A percentile compares a stretch with the other conserved stretches of the same genome.
phyloP scores from a whole-genome alignment of 1,140 invertebrate species.

The Drosophila persimilis region DNA sequence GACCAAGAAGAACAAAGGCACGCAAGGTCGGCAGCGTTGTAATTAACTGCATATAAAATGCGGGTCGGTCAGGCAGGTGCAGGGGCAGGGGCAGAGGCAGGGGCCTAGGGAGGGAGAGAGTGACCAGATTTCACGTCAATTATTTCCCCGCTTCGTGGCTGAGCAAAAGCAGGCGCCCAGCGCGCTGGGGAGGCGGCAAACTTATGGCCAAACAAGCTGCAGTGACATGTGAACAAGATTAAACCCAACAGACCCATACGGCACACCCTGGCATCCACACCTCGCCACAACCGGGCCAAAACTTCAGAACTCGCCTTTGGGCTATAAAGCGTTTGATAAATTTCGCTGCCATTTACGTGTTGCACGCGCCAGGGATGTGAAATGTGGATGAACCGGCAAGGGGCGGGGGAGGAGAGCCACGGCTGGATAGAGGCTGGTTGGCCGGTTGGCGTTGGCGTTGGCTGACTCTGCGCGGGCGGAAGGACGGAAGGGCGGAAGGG shows the following conservation, averaged over 20 bases:
- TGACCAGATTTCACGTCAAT: constrained; percentile 70
- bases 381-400: constrained; percentile 39
- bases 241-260: constrained; percentile 11
- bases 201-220: constrained; percentile 62
- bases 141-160: constrained; percentile 37
- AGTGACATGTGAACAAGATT: constrained; percentile 62
- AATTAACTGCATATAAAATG: constrained; percentile 71
- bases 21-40: constrained; percentile 69
- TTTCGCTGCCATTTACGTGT: constrained; percentile 66
- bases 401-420: background rate
- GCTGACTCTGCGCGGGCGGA: background rate
- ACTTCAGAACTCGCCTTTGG: constrained; percentile 40
- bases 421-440: background rate
- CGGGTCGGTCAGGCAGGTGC: background rate
- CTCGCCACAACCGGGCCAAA: constrained; percentile 30
- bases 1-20: constrained; percentile 49
- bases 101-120: background rate
- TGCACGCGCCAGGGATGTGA: constrained; percentile 57
- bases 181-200: constrained; percentile 24
- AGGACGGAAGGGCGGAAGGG: background rate
- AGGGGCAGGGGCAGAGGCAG: background rate
- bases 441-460: too few relatives aligned
- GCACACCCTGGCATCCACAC: constrained; percentile 8
- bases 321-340: constrained; percentile 63
- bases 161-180: constrained; percentile 34